Evolutionary conservation across 2,797 vertebrate species (phyloP).

Genomic region (Tenualosa ilisha): DNA sequence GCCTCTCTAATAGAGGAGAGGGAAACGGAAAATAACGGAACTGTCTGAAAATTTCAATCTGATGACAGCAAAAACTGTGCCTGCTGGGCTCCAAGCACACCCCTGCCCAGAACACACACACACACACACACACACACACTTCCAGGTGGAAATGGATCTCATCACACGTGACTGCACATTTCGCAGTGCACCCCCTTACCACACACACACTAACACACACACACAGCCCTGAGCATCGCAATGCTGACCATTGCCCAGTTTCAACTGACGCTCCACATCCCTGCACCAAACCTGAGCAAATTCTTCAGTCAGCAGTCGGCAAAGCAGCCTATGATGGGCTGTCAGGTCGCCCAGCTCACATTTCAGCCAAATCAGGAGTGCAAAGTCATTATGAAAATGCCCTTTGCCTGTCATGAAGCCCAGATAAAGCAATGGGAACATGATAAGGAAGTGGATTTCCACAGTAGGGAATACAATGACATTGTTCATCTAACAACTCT

Average conservation of each 20-base stretch:
- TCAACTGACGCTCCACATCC: background rate
- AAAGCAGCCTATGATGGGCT: too few species aligned
- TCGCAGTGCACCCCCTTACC: background rate
- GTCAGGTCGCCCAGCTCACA: background rate
- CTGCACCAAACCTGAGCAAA: background rate
- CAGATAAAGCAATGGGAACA: background rate
- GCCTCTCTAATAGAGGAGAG: conserved; percentile 30
- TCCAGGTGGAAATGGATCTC: background rate
- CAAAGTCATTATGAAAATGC: conserved; percentile 11
- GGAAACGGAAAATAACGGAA: conserved; percentile 19
- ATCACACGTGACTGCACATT: background rate
- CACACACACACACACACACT: background rate
- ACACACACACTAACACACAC: background rate
- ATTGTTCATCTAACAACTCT: background rate
- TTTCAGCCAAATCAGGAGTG: background rate
- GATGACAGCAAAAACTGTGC: conserved; percentile 44
- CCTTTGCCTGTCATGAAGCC: background rate
- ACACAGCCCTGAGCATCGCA: background rate
- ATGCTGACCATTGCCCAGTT: background rate
- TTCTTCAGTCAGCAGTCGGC: background rate
- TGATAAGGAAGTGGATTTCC: conserved; percentile 14
- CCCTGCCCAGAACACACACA: background rate
- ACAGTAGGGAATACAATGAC: background rate
- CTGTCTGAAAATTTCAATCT: conserved; percentile 34
- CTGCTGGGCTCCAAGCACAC: conserved; percentile 20